Conservation (phyloP, 1,140 invertebrate species). For the Euura saliciscinereae region DNA sequence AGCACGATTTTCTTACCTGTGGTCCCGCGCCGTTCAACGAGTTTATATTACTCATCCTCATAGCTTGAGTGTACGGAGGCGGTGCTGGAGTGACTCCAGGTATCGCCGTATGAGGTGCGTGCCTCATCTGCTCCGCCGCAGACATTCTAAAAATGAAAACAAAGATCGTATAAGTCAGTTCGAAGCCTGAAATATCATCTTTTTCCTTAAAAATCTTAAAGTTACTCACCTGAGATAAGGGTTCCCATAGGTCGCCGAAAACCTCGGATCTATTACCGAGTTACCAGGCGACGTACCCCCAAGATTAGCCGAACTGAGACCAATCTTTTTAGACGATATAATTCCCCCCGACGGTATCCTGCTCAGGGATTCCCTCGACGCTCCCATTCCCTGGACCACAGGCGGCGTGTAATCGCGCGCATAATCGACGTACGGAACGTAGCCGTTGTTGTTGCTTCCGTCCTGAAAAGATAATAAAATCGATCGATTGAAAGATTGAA, state of each 20-base stretch:
- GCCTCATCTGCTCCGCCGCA: conserved; percentile 57
- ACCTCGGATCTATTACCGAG: conserved; percentile 80
- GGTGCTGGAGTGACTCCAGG: conserved; percentile 79
- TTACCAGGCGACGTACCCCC: conserved; percentile 60
- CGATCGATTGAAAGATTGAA: background rate
- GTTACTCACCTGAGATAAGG: conserved; percentile 75
- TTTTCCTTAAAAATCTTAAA: background rate
- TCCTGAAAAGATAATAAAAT: conserved; percentile 60
- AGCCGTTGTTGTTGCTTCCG: conserved; percentile 85
- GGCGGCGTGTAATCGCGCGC: conserved; percentile 83
- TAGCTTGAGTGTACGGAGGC: conserved; percentile 69
- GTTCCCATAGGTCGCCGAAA: conserved; percentile 88
- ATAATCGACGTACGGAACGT: conserved; percentile 89
- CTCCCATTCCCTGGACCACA: conserved; percentile 59
- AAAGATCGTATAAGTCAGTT: background rate
- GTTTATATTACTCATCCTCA: conserved; percentile 59
- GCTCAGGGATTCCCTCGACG: conserved; percentile 61
- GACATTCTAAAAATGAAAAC: conserved; percentile 52
- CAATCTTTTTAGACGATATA: conserved; percentile 64
- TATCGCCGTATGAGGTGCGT: conserved; percentile 73
- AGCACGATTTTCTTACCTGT: conserved; percentile 43
- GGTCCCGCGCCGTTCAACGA: conserved; percentile 62
- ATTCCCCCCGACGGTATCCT: conserved; percentile 60
- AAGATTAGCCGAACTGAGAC: conserved; percentile 62
- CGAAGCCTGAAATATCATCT: conserved; percentile 39